phyloP scores from a whole-genome alignment of 2,113 vertebrate genomes.

The Geococcyx californianus region DNA sequence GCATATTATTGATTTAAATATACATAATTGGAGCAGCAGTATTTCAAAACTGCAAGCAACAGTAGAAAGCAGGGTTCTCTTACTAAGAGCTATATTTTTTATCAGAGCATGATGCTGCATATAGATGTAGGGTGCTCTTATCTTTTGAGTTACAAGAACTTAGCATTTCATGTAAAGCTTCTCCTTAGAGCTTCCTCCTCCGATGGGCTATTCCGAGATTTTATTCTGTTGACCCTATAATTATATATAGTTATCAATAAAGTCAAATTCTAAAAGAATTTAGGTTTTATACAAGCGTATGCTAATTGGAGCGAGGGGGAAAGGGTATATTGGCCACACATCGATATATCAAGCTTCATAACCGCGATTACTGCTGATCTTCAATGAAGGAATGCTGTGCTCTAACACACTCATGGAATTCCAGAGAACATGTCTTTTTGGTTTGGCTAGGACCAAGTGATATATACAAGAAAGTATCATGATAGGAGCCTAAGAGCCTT shows the following conservation, averaged over 20 bases:
- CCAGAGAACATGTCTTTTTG: background rate
- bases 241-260: background rate
- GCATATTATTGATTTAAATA: background rate
- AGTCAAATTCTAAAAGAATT: background rate
- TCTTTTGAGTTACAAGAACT: background rate
- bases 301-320: background rate
- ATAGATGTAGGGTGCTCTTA: background rate
- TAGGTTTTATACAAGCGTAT: background rate
- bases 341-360: background rate
- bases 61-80: background rate
- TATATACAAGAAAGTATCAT: background rate
- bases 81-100: background rate
- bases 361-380: background rate
- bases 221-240: no score
- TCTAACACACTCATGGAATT: background rate
- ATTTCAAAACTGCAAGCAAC: background rate
- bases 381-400: background rate
- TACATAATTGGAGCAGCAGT: background rate
- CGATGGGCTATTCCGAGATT: background rate
- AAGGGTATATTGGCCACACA: background rate
- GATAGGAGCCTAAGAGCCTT: background rate
- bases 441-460: background rate
- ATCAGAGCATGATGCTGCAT: background rate
- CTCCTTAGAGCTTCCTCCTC: background rate
- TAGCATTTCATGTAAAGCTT: background rate